Percentiles rank a stretch among this genome's conserved stretches.
These are phyloP conservation scores for Crotalus tigris DNA, from an alignment of 2,113 vertebrate species.

Conservation along the genomic window DNA sequence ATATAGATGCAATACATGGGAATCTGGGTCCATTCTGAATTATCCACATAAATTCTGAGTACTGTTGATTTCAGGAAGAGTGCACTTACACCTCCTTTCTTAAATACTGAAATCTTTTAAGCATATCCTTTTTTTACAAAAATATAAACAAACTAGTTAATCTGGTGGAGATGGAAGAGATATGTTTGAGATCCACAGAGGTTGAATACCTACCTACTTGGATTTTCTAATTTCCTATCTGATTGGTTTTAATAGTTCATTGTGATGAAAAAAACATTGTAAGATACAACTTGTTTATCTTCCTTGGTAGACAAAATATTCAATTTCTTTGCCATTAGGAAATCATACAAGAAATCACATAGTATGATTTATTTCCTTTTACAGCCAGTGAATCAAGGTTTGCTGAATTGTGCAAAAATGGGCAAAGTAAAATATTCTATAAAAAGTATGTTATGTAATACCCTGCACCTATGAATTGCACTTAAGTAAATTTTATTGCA, in stretches of 20 bases:
- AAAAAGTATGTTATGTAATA: not conserved
- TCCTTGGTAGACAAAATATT: not conserved
- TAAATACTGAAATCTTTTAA: not conserved
- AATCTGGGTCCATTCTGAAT: too few relatives aligned
- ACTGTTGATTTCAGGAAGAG: not conserved
- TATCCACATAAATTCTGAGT: not conserved
- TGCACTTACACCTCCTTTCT: not conserved
- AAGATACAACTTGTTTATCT: not conserved
- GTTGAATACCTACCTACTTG: not conserved
- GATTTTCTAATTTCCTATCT: not conserved
- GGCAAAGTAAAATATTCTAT: not conserved
- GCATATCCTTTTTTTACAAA: not conserved
- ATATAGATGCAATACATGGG: not conserved
- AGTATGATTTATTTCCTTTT: not conserved
- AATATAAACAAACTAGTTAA: not conserved
- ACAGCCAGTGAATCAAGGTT: not conserved
- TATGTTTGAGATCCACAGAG: not conserved
- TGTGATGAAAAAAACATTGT: not conserved
- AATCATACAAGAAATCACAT: not conserved
- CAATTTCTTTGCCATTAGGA: not conserved
- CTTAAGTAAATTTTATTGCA: not conserved
- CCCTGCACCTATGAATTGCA: not conserved
- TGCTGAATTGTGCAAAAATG: not conserved
- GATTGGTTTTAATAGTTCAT: not conserved
- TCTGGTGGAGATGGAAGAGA: not conserved